A percentile compares a stretch with the other conserved stretches of the same genome.
These are phyloP conservation scores for Pelochelys cantorii DNA, from an alignment of 2,797 vertebrate genomes.

Conservation along the genomic window DNA sequence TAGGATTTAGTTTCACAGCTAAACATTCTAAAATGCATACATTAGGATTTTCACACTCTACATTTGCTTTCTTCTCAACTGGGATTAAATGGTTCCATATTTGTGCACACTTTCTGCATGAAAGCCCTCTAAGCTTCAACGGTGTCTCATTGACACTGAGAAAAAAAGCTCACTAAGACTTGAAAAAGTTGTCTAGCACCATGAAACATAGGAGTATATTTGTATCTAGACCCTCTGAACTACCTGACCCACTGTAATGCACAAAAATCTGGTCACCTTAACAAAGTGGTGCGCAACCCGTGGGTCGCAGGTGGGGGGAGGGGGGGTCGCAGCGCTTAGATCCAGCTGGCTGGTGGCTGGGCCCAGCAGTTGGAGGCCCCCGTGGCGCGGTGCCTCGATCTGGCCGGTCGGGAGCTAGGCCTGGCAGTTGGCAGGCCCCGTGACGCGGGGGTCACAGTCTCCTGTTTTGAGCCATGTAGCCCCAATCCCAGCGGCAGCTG, in stretches of 20 bases:
- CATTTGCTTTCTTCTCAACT: not conserved
- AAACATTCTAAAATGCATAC: not conserved
- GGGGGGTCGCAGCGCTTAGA: too few relatives aligned
- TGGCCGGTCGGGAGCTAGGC: too few relatives aligned
- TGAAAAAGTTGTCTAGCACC: not conserved
- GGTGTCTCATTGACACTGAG: not conserved
- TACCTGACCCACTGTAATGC: not conserved
- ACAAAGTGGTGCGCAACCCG: not conserved
- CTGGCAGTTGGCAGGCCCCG: too few relatives aligned
- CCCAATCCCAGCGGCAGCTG: too few relatives aligned
- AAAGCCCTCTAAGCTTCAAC: not conserved
- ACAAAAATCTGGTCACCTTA: not conserved
- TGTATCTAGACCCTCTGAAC: not conserved
- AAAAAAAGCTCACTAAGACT: not conserved
- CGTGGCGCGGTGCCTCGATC: too few relatives aligned
- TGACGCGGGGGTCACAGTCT: too few relatives aligned
- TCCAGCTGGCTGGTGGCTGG: too few relatives aligned
- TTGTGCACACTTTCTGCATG: not conserved
- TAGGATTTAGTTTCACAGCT: accelerated
- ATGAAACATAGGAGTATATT: not conserved
- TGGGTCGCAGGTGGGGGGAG: too few relatives aligned
- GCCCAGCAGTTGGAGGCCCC: too few relatives aligned
- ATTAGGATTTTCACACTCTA: not conserved
- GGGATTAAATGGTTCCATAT: not conserved
- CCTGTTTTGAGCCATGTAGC: too few relatives aligned